Conservation (phyloP, 2,888 invertebrate species). For the Stenchaetothrips biformis region DNA sequence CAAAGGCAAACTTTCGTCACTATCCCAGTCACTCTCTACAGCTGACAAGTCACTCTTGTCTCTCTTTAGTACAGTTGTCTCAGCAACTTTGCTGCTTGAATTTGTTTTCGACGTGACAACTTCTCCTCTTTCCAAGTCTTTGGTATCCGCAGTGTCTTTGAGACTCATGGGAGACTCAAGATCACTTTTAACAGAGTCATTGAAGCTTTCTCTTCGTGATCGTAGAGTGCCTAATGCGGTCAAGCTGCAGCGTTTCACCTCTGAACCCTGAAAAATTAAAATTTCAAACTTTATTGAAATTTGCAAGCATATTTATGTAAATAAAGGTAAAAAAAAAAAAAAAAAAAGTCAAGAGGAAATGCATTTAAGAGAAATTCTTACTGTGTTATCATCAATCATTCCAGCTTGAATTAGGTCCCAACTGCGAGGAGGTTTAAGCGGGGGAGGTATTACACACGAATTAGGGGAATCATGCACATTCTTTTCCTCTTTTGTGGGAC, state of each 20-base stretch:
- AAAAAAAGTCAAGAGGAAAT: constrained; percentile 9
- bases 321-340: neutral
- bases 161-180: neutral
- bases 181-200: constrained; percentile 33
- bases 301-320: too few relatives aligned
- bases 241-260: constrained; percentile 38
- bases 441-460: constrained; percentile 42
- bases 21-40: constrained; percentile 37
- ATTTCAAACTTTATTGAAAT: neutral
- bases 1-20: constrained; percentile 38
- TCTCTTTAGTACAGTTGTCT: neutral
- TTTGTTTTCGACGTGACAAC: constrained; percentile 6
- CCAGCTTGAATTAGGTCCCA: constrained; percentile 43
- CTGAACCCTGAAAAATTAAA: constrained; percentile 30
- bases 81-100: constrained; percentile 9
- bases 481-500: constrained; percentile 32
- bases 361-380: constrained; percentile 29
- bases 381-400: constrained; percentile 40
- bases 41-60: constrained; percentile 24
- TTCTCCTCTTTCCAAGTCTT: neutral
- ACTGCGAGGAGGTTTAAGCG: constrained; percentile 42
- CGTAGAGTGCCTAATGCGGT: constrained; percentile 38
- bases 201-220: constrained; percentile 37
- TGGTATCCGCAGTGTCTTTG: neutral
- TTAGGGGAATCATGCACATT: constrained; percentile 39